Percentiles rank a stretch among this genome's conserved stretches.
Conservation (phyloP, 2,888 invertebrate genomes). For the Cheilosia vernalis region DNA sequence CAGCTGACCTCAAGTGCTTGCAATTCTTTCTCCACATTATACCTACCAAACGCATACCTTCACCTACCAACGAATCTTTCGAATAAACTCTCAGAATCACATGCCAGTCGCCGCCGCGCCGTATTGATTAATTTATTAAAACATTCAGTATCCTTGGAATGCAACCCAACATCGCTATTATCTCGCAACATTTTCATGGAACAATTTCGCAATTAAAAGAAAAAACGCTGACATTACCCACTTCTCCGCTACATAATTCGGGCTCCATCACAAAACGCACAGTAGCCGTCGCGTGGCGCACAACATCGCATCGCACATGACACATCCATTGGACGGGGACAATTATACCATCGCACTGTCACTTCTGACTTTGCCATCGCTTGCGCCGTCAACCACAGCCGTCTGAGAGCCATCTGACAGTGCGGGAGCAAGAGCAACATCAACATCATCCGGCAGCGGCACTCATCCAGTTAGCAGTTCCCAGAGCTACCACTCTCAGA, state of each 20-base stretch:
- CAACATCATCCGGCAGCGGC: background rate
- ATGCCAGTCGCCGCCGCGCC: slow-evolving; percentile 17
- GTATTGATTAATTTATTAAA: slow-evolving; percentile 55
- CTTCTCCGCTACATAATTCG: slow-evolving; percentile 44
- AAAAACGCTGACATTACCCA: slow-evolving; percentile 31
- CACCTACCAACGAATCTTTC: background rate
- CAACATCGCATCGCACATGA: slow-evolving; percentile 47
- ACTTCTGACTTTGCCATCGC: slow-evolving; percentile 39
- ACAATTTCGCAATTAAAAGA: slow-evolving; percentile 1
- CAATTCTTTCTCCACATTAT: background rate
- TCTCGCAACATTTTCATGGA: slow-evolving; percentile 8
- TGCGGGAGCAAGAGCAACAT: slow-evolving; percentile 52
- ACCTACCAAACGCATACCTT: slow-evolving; percentile 6
- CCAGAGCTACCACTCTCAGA: slow-evolving; percentile 62
- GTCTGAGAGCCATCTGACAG: slow-evolving; percentile 56
- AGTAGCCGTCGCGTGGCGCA: slow-evolving; percentile 58
- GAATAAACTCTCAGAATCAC: slow-evolving; percentile 5
- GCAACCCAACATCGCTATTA: background rate
- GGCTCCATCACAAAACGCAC: slow-evolving; percentile 38
- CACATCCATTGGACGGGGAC: slow-evolving; percentile 21
- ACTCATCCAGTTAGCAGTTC: background rate
- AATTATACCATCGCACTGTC: slow-evolving; percentile 64
- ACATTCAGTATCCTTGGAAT: slow-evolving; percentile 45
- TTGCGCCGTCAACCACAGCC: slow-evolving; percentile 19
- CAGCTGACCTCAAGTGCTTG: background rate